Evolutionary conservation across 2,113 vertebrate genomes (phyloP).

Genomic region (Neoarius graeffei): DNA sequence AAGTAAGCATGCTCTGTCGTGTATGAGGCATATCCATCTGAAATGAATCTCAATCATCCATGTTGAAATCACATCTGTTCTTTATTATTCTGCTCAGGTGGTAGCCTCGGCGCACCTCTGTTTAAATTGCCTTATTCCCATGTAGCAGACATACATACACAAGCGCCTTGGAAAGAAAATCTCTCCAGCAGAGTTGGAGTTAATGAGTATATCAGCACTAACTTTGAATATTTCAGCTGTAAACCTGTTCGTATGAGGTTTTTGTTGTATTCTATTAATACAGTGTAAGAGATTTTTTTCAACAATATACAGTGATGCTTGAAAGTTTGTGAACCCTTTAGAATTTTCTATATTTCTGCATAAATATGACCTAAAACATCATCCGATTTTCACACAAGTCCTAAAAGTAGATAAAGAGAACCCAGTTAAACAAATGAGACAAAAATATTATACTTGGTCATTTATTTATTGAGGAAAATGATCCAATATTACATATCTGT

Average conservation of each 20-base stretch:
- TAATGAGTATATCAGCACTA: neutral
- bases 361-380: no score
- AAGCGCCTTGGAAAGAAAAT: neutral
- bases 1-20: constrained; percentile 43
- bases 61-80: constrained; percentile 33
- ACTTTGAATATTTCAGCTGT: neutral
- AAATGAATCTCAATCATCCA: constrained; percentile 42
- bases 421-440: no score
- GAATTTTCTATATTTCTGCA: no score
- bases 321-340: no score
- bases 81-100: constrained; percentile 32
- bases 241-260: neutral
- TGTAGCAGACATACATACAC: constrained; percentile 20
- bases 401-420: no score
- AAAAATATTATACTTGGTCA: no score
- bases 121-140: constrained; percentile 10
- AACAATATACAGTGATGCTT: no score
- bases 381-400: no score
- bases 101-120: neutral
- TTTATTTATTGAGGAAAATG: no score
- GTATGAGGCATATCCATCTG: constrained; percentile 18
- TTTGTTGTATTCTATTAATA: neutral
- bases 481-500: no score
- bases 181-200: neutral
- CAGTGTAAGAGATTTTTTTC: neutral